These are phyloP conservation scores for Onychorhynchus coronatus DNA, from an alignment of 2,113 vertebrate genomes.

Conservation along the genomic window DNA sequence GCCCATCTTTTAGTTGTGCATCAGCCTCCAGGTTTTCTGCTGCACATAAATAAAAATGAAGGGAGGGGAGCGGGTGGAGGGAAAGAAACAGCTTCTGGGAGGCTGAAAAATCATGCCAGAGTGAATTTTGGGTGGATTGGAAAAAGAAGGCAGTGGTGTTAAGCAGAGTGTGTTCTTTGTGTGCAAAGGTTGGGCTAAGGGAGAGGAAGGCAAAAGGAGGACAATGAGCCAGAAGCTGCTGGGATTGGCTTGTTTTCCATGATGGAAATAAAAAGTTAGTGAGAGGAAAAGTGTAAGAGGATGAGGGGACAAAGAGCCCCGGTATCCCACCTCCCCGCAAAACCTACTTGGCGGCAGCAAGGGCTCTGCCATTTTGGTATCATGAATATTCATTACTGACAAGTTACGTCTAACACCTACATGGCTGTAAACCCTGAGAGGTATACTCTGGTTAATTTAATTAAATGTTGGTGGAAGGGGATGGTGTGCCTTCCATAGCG, in stretches of 20 bases:
- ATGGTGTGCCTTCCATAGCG: rapidly evolving
- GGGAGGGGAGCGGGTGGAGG: conserved; percentile 13
- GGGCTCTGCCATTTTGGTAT: conserved; percentile 14
- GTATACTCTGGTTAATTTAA: conserved; percentile 22
- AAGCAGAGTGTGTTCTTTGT: not conserved
- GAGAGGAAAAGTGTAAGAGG: not conserved
- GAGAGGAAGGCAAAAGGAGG: not conserved
- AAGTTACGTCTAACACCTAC: not conserved
- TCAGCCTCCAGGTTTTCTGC: conserved; percentile 90
- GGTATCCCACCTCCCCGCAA: not conserved
- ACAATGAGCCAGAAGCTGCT: not conserved
- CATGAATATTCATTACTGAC: conserved; percentile 1
- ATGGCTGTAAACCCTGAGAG: conserved; percentile 2
- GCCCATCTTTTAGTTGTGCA: conserved; percentile 98
- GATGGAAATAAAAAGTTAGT: not conserved
- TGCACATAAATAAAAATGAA: conserved; percentile 87
- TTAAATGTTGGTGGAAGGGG: conserved; percentile 5
- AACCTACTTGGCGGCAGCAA: not conserved
- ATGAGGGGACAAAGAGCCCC: not conserved
- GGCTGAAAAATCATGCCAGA: conserved; percentile 33
- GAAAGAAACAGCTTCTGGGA: conserved; percentile 90
- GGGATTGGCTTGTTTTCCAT: not conserved
- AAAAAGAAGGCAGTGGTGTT: not conserved
- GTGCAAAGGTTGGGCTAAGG: not conserved
- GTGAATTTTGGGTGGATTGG: not conserved